These are phyloP conservation scores for Scaptomyza graminum DNA, from an alignment of 1,140 invertebrate species.

Conservation along the genomic window DNA sequence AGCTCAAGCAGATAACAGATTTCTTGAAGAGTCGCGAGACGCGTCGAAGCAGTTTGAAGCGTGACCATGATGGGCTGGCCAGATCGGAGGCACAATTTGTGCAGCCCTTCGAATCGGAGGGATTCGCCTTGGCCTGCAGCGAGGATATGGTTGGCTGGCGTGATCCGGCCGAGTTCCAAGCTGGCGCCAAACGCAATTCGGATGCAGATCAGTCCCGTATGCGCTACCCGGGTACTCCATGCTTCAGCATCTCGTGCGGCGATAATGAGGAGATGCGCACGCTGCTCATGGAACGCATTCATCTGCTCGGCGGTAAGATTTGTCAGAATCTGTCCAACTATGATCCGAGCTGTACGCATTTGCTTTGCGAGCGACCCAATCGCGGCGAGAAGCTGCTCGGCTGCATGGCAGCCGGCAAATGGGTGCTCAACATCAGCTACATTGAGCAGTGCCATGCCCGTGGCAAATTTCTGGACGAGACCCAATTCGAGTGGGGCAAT, in stretches of 20 bases:
- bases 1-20: slow-evolving; percentile 74
- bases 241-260: slow-evolving; percentile 77
- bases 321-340: slow-evolving; percentile 84
- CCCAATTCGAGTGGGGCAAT: slow-evolving; percentile 91
- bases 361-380: slow-evolving; percentile 89
- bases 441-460: slow-evolving; percentile 87
- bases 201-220: slow-evolving; percentile 38
- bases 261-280: slow-evolving; percentile 63
- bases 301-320: slow-evolving; percentile 87
- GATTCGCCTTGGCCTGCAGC: slow-evolving; percentile 48
- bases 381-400: slow-evolving; percentile 94
- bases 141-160: slow-evolving; percentile 78
- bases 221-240: slow-evolving; percentile 60
- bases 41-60: slow-evolving; percentile 70
- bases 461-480: slow-evolving; percentile 90
- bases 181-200: slow-evolving; percentile 45
- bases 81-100: slow-evolving; percentile 66
- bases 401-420: slow-evolving; percentile 93
- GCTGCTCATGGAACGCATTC: slow-evolving; percentile 83
- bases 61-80: slow-evolving; percentile 44
- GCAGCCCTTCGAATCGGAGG: slow-evolving; percentile 78
- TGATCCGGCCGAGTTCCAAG: slow-evolving; percentile 71
- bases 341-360: slow-evolving; percentile 90
- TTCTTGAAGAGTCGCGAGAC: slow-evolving; percentile 71
- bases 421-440: slow-evolving; percentile 92